Base-by-base conservation (phyloP, 2,113 vertebrate species). In the Empidonax traillii region DNA sequence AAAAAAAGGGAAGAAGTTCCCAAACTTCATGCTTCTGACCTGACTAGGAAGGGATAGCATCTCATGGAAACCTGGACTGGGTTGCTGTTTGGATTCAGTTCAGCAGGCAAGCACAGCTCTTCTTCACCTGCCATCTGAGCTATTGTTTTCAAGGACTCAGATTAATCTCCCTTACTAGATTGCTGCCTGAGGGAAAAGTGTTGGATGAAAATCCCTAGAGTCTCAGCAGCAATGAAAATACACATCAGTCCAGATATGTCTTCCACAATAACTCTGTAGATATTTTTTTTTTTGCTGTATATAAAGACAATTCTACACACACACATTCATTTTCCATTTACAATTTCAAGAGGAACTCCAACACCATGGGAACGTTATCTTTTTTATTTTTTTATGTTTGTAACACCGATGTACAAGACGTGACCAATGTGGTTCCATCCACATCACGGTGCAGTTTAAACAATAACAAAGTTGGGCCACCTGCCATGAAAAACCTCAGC, bases 401-500 rank as follows among this genome's bases (percentile, higher is more conserved):
- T 49, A 56, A 41, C 46, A 8, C 52, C 86, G 52, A 4, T 22
- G 79, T 69, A 83, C 24, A 8, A 71, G 90, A 93, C 33, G 52
- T 95, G 96, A 93, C 90, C 90, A 73, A 12, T 78, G 78, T 41
- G 84, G 16, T 73, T 96, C 87, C 73, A 85, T 68, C 77, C 17
- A 1, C 95, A 87, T 89, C 53, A 12, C 23, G 1, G 6, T 11
- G 13, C 59, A 80, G 44, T 77, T 96, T 41, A 71, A 94, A 79
- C 43, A 84, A 68, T 41, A 88, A 90, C 91, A 88, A 81, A 55
- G 30, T 73, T 90, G 84, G 96, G 86, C 47, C 75, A 65, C 93
- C 75, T 95, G 80, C 69, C 94, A 94, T 87, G 77, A 91, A 91
- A 96, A 95, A 31, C 76, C 55, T 80, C 75, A 67, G 41, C 76